phyloP scores from a whole-genome alignment of 1,140 invertebrate genomes.

The Pseudobourletiella spinata region DNA sequence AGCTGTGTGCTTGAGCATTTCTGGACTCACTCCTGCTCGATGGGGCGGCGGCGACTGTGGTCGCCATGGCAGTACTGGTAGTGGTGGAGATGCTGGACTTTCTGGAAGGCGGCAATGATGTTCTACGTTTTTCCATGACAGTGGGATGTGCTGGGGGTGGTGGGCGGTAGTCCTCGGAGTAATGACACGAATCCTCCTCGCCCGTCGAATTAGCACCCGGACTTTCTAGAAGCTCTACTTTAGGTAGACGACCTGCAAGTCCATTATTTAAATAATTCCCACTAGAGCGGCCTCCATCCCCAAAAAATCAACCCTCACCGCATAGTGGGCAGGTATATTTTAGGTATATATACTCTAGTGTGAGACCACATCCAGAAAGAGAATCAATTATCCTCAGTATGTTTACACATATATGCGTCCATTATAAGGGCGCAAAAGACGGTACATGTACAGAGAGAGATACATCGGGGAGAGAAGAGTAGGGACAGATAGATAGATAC shows the following conservation, averaged over 20 bases:
- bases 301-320: not conserved
- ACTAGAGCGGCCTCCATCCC: not conserved
- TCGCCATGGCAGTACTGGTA: not conserved
- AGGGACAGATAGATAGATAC: too few relatives aligned
- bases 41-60: not conserved
- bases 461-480: too few relatives aligned
- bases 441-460: too few relatives aligned
- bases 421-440: too few relatives aligned
- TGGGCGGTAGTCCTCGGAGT: too few relatives aligned
- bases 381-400: too few relatives aligned
- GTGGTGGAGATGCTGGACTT: not conserved
- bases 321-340: not conserved
- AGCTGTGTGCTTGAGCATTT: slow-evolving; percentile 35
- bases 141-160: too few relatives aligned
- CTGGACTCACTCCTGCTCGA: not conserved
- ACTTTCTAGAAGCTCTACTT: not conserved
- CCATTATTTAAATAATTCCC: not conserved
- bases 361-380: too few relatives aligned
- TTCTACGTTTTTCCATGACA: not conserved
- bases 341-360: not conserved
- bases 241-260: not conserved
- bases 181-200: too few relatives aligned
- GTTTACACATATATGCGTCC: too few relatives aligned
- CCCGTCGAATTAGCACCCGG: not conserved
- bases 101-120: not conserved